Evolutionary conservation across 1,140 invertebrate species (phyloP).

Genomic region (Pantala flavescens): DNA sequence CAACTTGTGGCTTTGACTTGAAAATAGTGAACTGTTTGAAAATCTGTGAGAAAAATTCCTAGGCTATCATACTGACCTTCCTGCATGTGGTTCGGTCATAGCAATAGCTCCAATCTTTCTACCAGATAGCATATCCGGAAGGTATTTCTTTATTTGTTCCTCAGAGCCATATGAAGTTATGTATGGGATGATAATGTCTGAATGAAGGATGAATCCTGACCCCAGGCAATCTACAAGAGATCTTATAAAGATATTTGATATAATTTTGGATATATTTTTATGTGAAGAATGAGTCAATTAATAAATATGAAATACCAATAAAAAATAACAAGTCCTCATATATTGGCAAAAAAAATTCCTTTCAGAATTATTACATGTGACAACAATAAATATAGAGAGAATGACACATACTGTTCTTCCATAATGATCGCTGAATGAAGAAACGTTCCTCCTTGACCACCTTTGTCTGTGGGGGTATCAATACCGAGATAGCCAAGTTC

Average conservation of each 20-base stretch:
- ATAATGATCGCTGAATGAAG: slow-evolving; percentile 34
- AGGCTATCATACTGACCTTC: slow-evolving; percentile 31
- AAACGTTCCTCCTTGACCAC: slow-evolving; percentile 38
- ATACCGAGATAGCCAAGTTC: slow-evolving; percentile 37
- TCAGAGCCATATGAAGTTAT: slow-evolving; percentile 36
- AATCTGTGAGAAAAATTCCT: too few species aligned
- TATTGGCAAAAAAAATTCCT: too few species aligned
- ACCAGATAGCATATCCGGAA: slow-evolving; percentile 37
- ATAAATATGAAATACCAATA: too few species aligned
- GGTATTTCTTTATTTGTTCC: slow-evolving; percentile 38
- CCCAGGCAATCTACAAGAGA: slow-evolving; percentile 36
- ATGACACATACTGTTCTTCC: slow-evolving; percentile 34
- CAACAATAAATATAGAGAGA: too few species aligned
- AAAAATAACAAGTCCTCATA: too few species aligned
- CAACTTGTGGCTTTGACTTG: too few species aligned
- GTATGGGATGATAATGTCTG: slow-evolving; percentile 42
- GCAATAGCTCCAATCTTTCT: slow-evolving; percentile 38
- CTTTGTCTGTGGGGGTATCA: slow-evolving; percentile 32
- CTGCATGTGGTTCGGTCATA: slow-evolving; percentile 40
- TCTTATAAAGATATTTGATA: not conserved
- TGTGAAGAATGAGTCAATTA: too few species aligned
- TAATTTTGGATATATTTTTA: too few species aligned
- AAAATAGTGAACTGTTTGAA: too few species aligned
- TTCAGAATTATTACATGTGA: too few species aligned
- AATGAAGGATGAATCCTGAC: slow-evolving; percentile 38